Conservation (phyloP, 2,797 vertebrate genomes). For the Muscicapa comitata region DNA sequence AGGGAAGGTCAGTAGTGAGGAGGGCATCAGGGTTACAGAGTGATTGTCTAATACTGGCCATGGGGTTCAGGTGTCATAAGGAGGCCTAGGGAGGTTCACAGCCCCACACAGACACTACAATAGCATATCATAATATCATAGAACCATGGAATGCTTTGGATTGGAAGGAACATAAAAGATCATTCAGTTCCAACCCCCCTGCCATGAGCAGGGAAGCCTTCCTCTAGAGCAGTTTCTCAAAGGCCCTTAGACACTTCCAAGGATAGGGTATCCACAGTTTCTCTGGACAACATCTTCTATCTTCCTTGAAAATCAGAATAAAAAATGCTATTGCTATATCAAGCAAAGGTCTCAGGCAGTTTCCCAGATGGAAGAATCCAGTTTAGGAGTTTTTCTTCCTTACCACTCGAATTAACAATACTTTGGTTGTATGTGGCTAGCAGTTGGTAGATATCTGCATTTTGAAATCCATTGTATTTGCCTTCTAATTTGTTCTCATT, state of each 20-base stretch:
- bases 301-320: neutral
- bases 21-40: neutral
- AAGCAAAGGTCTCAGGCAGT: neutral
- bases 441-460: neutral
- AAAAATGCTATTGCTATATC: neutral
- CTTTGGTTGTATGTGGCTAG: neutral
- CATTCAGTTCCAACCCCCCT: accelerated
- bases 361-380: neutral
- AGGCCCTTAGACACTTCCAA: neutral
- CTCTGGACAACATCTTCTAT: neutral
- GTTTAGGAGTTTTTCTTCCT: neutral
- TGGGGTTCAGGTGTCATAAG: neutral
- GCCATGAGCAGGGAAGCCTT: accelerated
- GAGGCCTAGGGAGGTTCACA: neutral
- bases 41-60: neutral
- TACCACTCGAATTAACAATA: neutral
- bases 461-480: neutral
- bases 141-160: accelerated
- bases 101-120: neutral
- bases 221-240: neutral
- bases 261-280: neutral
- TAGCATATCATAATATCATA: neutral
- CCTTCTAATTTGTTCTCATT: neutral
- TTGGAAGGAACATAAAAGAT: neutral
- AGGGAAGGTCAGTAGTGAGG: neutral